Evolutionary conservation across 2,888 invertebrate genomes (phyloP).

Genomic region (Euzophera pinguis): DNA sequence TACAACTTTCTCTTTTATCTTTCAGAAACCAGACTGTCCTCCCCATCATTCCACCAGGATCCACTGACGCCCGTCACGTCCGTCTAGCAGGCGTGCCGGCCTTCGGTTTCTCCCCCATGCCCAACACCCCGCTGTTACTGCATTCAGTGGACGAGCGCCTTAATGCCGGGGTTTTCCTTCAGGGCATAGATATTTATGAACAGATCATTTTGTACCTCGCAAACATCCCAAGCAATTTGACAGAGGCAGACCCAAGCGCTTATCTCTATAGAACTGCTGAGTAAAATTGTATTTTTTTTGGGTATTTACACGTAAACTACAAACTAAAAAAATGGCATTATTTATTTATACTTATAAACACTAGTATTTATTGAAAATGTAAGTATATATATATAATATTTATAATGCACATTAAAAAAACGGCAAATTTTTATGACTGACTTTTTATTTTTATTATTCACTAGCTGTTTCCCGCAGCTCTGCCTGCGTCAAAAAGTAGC

Average conservation of each 20-base stretch:
- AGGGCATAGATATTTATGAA: conserved; percentile 86
- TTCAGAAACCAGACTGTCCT: conserved; percentile 80
- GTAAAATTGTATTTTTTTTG: not conserved
- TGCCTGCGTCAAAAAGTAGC: no score
- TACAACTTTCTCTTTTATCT: conserved; percentile 16
- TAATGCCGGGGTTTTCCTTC: conserved; percentile 83
- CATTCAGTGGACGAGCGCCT: conserved; percentile 91
- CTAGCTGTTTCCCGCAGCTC: no score
- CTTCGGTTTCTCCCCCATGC: conserved; percentile 91
- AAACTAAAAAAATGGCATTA: no score
- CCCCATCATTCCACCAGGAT: conserved; percentile 87
- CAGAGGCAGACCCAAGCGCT: conserved; percentile 14
- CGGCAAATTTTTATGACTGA: no score
- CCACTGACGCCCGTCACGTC: conserved; percentile 88
- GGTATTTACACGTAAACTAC: no score
- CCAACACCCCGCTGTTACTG: conserved; percentile 86
- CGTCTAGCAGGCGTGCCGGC: conserved; percentile 87
- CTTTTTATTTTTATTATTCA: no score
- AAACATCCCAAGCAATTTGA: conserved; percentile 17
- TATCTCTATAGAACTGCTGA: conserved; percentile 18
- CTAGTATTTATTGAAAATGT: no score
- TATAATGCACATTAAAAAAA: no score
- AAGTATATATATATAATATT: no score
- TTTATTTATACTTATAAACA: no score
- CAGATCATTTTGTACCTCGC: conserved; percentile 52